Percentiles rank a stretch among this genome's conserved stretches.
These are phyloP conservation scores for Ceratina japonica DNA, from an alignment of 1,140 invertebrate species.

Conservation along the genomic window DNA sequence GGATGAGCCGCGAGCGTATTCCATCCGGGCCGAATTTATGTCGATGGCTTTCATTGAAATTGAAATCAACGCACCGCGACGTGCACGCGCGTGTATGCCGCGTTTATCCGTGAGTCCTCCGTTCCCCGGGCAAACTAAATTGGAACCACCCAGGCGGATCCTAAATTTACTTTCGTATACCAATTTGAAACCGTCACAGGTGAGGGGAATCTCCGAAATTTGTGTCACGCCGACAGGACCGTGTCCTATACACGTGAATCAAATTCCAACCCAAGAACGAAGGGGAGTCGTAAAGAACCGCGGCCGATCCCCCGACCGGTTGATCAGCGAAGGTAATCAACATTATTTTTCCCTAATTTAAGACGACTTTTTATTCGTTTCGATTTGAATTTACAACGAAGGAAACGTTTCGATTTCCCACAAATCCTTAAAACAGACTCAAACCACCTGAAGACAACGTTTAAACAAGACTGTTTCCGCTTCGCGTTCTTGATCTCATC, in stretches of 20 bases:
- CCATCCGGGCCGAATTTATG: slow-evolving; percentile 50
- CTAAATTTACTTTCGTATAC: slow-evolving; percentile 48
- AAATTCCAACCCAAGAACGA: neutral
- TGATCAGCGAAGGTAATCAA: neutral
- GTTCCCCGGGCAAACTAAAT: slow-evolving; percentile 41
- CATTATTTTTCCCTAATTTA: neutral
- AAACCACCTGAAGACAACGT: too few species aligned
- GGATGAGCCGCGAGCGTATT: slow-evolving; percentile 57
- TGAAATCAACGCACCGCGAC: slow-evolving; percentile 54
- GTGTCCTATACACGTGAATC: neutral
- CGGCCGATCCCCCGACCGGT: neutral
- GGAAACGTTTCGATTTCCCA: neutral
- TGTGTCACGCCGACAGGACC: slow-evolving; percentile 11
- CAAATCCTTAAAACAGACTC: neutral
- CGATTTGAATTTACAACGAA: neutral
- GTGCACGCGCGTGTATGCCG: slow-evolving; percentile 6
- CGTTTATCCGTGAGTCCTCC: slow-evolving; percentile 8
- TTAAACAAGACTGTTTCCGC: too few species aligned
- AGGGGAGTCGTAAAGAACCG: slow-evolving; percentile 14
- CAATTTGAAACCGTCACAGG: slow-evolving; percentile 2
- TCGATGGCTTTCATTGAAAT: slow-evolving; percentile 56
- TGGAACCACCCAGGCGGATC: slow-evolving; percentile 58
- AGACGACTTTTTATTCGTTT: neutral
- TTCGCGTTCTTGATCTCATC: neutral
- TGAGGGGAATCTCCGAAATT: slow-evolving; percentile 14